phyloP scores from a whole-genome alignment of 2,797 vertebrate species.

The Eulemur coronatus region DNA sequence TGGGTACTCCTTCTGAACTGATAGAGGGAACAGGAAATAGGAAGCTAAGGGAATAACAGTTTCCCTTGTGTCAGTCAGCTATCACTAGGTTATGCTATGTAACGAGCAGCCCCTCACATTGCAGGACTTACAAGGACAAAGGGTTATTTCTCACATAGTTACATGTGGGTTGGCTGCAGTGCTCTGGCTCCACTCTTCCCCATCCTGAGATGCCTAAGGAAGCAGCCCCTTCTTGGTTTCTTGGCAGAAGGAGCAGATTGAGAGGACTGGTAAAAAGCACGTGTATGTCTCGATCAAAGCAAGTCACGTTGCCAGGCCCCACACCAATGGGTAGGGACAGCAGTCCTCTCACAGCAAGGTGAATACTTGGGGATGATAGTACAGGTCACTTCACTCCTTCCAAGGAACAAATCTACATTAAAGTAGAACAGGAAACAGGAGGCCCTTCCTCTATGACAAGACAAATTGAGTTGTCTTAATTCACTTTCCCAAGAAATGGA shows the following conservation, averaged over 20 bases:
- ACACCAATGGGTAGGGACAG: accelerated
- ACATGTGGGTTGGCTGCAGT: neutral
- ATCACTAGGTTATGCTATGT: neutral
- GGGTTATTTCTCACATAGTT: neutral
- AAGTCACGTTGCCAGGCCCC: neutral
- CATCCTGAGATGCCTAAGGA: neutral
- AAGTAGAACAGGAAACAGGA: neutral
- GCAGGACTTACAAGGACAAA: neutral
- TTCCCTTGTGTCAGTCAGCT: neutral
- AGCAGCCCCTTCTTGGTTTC: neutral
- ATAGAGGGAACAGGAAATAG: neutral
- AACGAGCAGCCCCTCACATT: neutral
- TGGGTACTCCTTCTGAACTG: neutral
- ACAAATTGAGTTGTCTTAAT: neutral
- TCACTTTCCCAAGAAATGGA: neutral
- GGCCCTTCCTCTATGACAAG: neutral
- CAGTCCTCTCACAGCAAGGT: neutral
- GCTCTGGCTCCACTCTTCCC: neutral
- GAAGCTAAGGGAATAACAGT: neutral
- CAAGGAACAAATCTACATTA: too few relatives aligned
- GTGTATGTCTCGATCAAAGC: neutral
- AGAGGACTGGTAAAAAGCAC: neutral
- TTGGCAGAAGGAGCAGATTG: neutral
- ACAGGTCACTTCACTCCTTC: accelerated
- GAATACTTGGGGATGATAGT: too few relatives aligned